Conservation (phyloP, 2,113 vertebrate genomes). For the Dermatemys mawii region DNA sequence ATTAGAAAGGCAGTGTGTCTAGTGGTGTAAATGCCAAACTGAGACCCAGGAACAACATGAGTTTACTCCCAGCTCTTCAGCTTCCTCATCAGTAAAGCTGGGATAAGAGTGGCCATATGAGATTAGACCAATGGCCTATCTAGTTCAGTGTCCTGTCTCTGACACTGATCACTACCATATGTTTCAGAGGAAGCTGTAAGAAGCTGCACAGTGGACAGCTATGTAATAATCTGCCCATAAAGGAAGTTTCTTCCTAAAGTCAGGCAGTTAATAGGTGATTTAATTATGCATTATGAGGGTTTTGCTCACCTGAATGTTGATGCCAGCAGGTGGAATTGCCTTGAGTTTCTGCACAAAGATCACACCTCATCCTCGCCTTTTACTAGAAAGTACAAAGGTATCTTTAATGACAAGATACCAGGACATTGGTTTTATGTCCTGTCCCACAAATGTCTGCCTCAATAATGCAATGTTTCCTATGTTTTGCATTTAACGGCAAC, state of each 20-base stretch:
- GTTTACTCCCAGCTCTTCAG: conserved; percentile 11
- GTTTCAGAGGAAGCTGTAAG: too few species aligned
- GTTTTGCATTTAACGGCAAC: neutral
- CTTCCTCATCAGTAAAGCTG: conserved; percentile 7
- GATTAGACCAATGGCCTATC: neutral
- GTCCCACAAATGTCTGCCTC: neutral
- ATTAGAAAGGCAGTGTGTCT: neutral
- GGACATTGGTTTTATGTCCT: neutral
- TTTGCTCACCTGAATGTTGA: too few species aligned
- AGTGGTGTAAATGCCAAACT: neutral
- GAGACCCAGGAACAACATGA: conserved; percentile 3
- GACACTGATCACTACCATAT: neutral
- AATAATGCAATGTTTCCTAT: neutral
- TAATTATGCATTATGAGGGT: neutral
- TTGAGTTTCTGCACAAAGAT: neutral
- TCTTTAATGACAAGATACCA: neutral
- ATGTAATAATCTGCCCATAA: neutral
- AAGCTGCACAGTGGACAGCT: neutral
- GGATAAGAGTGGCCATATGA: conserved; percentile 49
- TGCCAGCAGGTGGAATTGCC: neutral
- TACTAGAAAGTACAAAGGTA: neutral
- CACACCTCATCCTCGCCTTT: neutral
- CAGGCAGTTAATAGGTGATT: neutral
- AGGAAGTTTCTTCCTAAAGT: neutral
- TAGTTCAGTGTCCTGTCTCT: neutral